phyloP scores from a whole-genome alignment of 2,797 vertebrate species.

The Myotis daubentonii region DNA sequence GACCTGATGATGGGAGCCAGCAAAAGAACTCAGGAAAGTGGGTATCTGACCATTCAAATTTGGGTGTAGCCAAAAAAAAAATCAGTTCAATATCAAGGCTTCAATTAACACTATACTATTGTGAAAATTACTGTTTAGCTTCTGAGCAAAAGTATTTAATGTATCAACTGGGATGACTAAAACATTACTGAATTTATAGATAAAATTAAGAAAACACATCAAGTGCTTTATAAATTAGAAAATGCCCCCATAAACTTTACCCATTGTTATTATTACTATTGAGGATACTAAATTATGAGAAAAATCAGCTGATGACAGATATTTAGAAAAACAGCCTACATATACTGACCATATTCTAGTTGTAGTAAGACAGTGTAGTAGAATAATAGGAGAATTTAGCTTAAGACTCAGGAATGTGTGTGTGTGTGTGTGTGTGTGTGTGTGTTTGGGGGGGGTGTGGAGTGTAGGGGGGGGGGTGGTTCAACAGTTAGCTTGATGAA shows the following conservation, averaged over 20 bases:
- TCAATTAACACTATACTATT: neutral
- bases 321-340: neutral
- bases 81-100: neutral
- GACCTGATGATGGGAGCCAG: neutral
- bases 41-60: neutral
- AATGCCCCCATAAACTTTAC: neutral
- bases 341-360: neutral
- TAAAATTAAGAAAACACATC: neutral
- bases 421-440: too few relatives aligned
- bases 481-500: neutral
- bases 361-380: neutral
- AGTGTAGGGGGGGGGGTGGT: accelerated
- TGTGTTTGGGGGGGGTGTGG: too few relatives aligned
- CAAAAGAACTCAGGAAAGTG: neutral
- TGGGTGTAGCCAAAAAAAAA: neutral
- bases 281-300: neutral
- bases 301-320: neutral
- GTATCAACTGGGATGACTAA: neutral
- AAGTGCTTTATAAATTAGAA: neutral
- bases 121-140: neutral
- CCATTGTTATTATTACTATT: neutral
- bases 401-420: neutral
- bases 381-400: neutral
- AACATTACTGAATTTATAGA: neutral
- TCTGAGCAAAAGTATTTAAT: neutral